Base-by-base conservation (phyloP, 2,888 invertebrate genomes). In the Hyposoter didymator region DNA sequence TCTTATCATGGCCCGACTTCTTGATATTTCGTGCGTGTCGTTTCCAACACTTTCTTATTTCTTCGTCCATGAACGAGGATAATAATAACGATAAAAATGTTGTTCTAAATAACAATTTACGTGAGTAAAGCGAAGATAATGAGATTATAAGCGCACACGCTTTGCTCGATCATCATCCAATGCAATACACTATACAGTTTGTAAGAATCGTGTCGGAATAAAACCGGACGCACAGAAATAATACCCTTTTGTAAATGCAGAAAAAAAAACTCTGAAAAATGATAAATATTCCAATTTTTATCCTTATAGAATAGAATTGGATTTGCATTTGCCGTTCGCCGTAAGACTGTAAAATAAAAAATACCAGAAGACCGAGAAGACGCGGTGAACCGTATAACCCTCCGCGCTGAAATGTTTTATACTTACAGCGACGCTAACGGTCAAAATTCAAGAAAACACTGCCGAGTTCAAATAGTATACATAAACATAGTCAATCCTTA, bases 381-480 rank as follows among this genome's bases (percentile, higher is more conserved):
- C 7, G 14, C 39, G 45, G 7, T 19, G 14, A 39, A 39, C 8
- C 8, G n/a, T 10, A 39, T 39, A 66, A 19, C n/a, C 39, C 4
- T 39, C 39, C 66, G 0, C 3, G 10, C 17, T 66, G 14, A 45
- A 45, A 45, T 19, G 14, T 22, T 8, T 2, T n/a, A n/a, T n/a
- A n/a, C n/a, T n/a, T 2, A 45, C 5, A 14, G 49, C 49, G 49
- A 70, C 32, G 70, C 70, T 47, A 70, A 49, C 47, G 49, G 47
- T 70, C 47, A 70, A 49, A 70, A 70, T 70, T 70, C 49, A 32
- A 70, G 67, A 70, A 49, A 47, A 47, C 12, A 70, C 49, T 28
- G 47, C 55, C 39, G 55, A 55, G 55, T 17, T 73, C 73, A 73
- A 73, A 55, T 73, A 14, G 14, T 49, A 10, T n/a, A 8, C 2